phyloP scores from a whole-genome alignment of 2,797 vertebrate species.

The Simalia tracyae region DNA sequence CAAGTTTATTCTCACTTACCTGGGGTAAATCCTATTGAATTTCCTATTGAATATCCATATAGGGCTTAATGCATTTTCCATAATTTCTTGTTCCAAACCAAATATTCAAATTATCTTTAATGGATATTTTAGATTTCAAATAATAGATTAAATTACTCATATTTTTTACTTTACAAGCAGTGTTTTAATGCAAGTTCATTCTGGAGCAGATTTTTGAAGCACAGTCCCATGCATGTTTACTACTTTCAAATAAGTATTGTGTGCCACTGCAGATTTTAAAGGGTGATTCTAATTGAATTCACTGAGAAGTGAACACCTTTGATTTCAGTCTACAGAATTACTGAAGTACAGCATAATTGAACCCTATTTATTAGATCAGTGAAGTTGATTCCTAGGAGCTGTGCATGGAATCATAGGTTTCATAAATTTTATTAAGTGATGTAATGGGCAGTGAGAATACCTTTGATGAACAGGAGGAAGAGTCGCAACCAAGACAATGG shows the following conservation, averaged over 20 bases:
- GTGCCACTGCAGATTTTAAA: not conserved
- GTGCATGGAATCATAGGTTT: not conserved
- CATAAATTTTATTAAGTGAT: not conserved
- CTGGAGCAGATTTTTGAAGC: not conserved
- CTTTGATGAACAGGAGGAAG: not conserved
- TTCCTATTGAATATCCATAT: not conserved
- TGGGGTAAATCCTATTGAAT: not conserved
- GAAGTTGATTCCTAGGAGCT: constrained; percentile 1
- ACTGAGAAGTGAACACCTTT: not conserved
- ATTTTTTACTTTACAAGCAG: not conserved
- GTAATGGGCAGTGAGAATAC: not conserved
- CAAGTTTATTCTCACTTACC: not conserved
- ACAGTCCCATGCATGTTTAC: not conserved
- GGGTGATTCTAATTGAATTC: not conserved
- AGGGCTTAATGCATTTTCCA: not conserved
- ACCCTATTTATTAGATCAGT: not conserved
- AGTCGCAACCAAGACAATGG: not conserved
- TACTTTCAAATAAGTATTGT: not conserved
- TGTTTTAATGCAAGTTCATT: not conserved
- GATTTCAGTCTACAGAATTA: not conserved
- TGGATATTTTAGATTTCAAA: not conserved
- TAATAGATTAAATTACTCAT: not conserved
- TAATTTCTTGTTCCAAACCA: not conserved
- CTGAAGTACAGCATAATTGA: not conserved
- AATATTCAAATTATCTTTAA: constrained; percentile 14